Evolutionary conservation across 2,113 vertebrate genomes (phyloP).

Genomic region (Corapipo altera): DNA sequence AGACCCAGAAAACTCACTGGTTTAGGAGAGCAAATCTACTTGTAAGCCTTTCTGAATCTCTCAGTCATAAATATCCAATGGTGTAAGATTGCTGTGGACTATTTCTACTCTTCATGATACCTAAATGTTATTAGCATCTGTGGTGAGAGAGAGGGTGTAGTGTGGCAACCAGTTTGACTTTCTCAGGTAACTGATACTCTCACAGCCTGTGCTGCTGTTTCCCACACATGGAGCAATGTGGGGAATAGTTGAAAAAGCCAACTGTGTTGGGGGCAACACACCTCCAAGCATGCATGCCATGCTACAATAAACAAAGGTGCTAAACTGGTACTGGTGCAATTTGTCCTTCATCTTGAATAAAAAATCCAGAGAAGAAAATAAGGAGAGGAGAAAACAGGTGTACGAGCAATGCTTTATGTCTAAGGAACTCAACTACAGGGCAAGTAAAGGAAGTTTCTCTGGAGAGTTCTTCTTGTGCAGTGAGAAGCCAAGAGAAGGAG

Average conservation of each 20-base stretch:
- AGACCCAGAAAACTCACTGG: neutral
- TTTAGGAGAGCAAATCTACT: conserved; percentile 1
- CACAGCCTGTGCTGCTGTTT: neutral
- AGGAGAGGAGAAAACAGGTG: neutral
- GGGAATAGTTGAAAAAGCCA: neutral
- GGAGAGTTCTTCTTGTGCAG: neutral
- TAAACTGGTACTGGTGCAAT: neutral
- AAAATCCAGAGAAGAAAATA: neutral
- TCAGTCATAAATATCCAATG: accelerated
- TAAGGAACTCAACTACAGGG: neutral
- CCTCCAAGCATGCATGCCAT: neutral
- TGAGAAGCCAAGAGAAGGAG: neutral
- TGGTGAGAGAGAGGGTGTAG: neutral
- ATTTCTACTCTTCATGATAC: neutral
- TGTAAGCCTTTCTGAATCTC: neutral
- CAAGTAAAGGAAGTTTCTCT: neutral
- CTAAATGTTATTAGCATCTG: neutral
- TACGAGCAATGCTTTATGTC: accelerated
- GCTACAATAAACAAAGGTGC: neutral
- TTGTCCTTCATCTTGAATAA: neutral
- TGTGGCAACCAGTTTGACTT: neutral
- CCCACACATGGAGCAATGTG: neutral
- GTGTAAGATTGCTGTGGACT: accelerated
- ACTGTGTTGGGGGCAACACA: neutral
- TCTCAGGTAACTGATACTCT: neutral